A percentile compares a stretch with the other conserved stretches of the same genome.
phyloP scores from a whole-genome alignment of 2,888 invertebrate species.

The Drosophila cognata region DNA sequence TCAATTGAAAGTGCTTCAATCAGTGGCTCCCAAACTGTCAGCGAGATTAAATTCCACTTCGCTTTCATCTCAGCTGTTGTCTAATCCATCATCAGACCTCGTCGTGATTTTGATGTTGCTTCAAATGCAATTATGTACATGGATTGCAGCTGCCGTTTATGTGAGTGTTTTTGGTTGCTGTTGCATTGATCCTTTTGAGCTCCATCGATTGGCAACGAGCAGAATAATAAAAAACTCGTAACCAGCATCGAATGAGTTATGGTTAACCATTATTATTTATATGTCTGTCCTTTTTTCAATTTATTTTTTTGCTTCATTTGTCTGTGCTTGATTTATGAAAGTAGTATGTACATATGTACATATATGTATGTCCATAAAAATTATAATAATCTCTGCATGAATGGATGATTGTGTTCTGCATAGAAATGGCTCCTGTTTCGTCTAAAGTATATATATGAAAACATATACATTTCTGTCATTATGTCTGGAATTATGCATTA shows the following conservation, averaged over 20 bases:
- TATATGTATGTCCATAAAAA: not conserved
- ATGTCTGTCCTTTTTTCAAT: not conserved
- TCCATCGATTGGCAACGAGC: too few species aligned
- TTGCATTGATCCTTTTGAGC: too few species aligned
- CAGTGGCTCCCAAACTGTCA: not conserved
- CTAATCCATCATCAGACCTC: not conserved
- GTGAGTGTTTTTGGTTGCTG: too few species aligned
- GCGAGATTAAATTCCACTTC: not conserved
- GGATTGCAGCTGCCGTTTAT: too few species aligned
- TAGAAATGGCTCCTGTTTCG: not conserved
- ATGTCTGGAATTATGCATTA: slow-evolving; percentile 8
- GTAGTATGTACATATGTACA: not conserved
- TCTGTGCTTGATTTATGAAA: not conserved
- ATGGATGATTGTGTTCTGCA: not conserved
- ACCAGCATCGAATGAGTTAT: not conserved
- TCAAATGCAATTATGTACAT: too few species aligned
- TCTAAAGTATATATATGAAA: not conserved
- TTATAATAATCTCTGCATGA: not conserved
- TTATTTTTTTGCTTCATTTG: not conserved
- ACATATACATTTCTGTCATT: slow-evolving; percentile 5
- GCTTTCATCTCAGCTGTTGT: not conserved
- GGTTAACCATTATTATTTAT: not conserved
- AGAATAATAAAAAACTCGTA: too few species aligned
- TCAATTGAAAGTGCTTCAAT: not conserved
- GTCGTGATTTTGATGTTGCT: not conserved